Base-by-base conservation (phyloP, 1,140 invertebrate genomes). In the Tetramorium parvispinum region DNA sequence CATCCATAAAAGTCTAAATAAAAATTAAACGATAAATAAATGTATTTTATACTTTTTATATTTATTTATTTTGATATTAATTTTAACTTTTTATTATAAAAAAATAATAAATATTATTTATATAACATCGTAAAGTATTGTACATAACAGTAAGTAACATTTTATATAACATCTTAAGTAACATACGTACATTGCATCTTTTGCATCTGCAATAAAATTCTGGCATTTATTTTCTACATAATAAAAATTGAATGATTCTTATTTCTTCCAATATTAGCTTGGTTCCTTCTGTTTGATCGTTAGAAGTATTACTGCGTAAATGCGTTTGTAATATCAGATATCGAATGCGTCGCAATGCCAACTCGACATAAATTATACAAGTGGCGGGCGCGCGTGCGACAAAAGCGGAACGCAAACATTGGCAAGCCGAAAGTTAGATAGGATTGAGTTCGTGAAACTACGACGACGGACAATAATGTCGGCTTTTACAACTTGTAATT, bases 401-500 rank as follows among this genome's bases (percentile, higher is more conserved):
- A 76, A 87, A 88, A 76, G 86, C 61, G 37, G 21, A 68, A 70
- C 46, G 46, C 51, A 82, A 81, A 82, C 49, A 82, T 82, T n/a
- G 21, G 21, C 18, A 21, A 81, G 32, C 32, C 65, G 21, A 82
- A 82, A 82, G 51, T 82, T 82, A 82, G 51, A 71, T 82, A 57
- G 65, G 18, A 82, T 82, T 82, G 51, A 82, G 65, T 57, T 82
- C 57, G 21, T n/a, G 65, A 70, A 55, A 70, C 32, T 68, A 81
- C 78, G 21, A 79, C 24, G 57, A 53, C 75, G 37, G 40, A 55
- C 78, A 81, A 81, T 70, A 81, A 81, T 37, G 37, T 55, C 49
- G 21, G 49, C 65, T 82, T 82, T 82, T 82, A 57, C 65, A 82
- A 82, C 78, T 82, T 82, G 37, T 71, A 82, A 82, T 82, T 82